These are phyloP conservation scores for Caenorhabditis sp. DNA, from an alignment of 2,888 invertebrate species.

Conservation along the genomic window DNA sequence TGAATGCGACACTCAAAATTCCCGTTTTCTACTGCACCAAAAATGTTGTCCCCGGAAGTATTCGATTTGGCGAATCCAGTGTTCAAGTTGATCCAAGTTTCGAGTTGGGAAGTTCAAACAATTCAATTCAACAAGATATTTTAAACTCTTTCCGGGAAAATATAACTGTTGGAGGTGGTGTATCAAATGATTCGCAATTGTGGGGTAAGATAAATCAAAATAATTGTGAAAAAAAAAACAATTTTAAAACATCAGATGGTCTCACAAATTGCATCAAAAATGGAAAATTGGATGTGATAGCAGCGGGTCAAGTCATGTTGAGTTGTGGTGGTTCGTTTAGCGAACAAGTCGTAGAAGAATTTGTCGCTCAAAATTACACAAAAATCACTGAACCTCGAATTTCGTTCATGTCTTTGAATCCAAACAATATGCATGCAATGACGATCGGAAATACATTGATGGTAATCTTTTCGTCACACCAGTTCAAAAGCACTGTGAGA, in stretches of 20 bases:
- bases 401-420: background rate
- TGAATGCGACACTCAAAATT: background rate
- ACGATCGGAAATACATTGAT: background rate
- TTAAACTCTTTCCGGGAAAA: background rate
- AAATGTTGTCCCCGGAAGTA: background rate
- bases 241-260: background rate
- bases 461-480: background rate
- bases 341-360: background rate
- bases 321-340: background rate
- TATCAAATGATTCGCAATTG: background rate
- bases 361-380: background rate
- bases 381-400: background rate
- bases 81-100: background rate
- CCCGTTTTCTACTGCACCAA: background rate
- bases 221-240: background rate
- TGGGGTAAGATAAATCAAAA: background rate
- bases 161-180: background rate
- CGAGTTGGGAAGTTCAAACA: background rate
- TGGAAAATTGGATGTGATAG: background rate
- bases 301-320: background rate
- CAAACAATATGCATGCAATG: background rate
- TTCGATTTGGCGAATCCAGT: background rate
- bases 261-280: background rate
- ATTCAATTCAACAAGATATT: background rate
- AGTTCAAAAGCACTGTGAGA: background rate